Evolutionary conservation across 30 jellyfish, hydroid and myxozoan genomes (phyloP).

Genomic region (Aurelia sp.): DNA sequence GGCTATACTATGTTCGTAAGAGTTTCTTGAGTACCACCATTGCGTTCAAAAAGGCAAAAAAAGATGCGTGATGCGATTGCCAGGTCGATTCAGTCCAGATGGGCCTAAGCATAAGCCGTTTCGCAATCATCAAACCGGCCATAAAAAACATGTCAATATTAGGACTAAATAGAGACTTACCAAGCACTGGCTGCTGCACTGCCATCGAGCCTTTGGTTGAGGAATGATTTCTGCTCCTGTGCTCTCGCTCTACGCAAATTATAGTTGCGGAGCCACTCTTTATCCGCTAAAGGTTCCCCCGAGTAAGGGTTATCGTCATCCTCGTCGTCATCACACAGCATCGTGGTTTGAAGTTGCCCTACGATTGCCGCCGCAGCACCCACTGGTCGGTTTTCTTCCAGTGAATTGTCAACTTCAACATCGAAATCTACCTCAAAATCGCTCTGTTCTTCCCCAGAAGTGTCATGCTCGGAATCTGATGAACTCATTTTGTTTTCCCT

Average conservation of each 20-base stretch:
- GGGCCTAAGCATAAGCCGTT: conserved; percentile 14
- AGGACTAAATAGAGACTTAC: neutral
- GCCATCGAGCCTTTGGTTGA: neutral
- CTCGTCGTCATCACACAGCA: neutral
- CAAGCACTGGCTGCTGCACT: conserved; percentile 2
- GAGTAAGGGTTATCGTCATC: neutral
- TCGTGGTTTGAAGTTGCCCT: neutral
- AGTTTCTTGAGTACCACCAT: no score
- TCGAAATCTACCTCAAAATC: conserved; percentile 1
- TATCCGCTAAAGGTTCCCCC: conserved; percentile 1
- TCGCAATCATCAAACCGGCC: conserved; percentile 1
- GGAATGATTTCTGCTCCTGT: conserved; percentile 16
- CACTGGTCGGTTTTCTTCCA: neutral
- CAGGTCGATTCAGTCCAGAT: neutral
- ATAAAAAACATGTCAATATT: neutral
- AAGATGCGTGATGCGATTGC: no score
- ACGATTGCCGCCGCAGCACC: conserved; percentile 5
- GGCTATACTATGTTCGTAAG: no score
- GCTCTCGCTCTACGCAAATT: conserved; percentile 8
- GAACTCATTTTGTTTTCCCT: neutral
- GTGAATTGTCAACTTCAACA: neutral
- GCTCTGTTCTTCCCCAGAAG: conserved; percentile 2
- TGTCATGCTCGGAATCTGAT: neutral
- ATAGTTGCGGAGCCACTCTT: conserved; percentile 14
- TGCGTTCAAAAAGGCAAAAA: no score